Evolutionary conservation across 1,140 invertebrate species (phyloP).

Genomic region (Saccostrea cuccullata): DNA sequence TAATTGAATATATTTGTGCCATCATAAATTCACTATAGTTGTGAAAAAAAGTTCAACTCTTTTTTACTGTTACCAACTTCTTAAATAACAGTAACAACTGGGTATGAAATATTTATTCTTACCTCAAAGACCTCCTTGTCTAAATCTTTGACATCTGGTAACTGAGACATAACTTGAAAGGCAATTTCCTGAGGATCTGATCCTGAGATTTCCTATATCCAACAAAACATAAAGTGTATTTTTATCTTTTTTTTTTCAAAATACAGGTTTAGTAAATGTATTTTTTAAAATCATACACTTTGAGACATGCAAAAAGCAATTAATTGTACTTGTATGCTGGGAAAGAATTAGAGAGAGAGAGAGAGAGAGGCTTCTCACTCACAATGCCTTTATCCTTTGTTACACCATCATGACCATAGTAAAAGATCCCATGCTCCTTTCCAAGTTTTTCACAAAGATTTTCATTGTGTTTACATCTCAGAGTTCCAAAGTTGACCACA

Average conservation of each 20-base stretch:
- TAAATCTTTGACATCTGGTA: constrained; percentile 75
- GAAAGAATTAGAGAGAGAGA: neutral
- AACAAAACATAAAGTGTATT: constrained; percentile 2
- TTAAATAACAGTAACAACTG: neutral
- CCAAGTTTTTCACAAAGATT: constrained; percentile 80
- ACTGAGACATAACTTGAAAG: constrained; percentile 68
- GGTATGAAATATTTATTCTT: constrained; percentile 19
- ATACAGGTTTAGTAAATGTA: too few species aligned
- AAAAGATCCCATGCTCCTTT: constrained; percentile 79
- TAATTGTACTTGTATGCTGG: too few species aligned
- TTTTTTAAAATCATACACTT: too few species aligned
- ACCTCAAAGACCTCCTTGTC: constrained; percentile 71
- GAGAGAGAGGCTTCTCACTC: constrained; percentile 42
- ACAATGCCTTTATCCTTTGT: constrained; percentile 70
- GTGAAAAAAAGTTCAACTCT: too few species aligned
- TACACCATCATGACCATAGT: constrained; percentile 78
- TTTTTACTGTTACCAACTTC: too few species aligned
- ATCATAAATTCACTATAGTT: too few species aligned
- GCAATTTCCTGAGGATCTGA: constrained; percentile 74
- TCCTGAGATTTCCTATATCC: constrained; percentile 70
- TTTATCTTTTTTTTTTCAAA: too few species aligned
- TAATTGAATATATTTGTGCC: too few species aligned
- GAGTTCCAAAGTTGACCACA: constrained; percentile 81
- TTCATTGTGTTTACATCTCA: constrained; percentile 79
- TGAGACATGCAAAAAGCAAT: too few species aligned